phyloP scores from a whole-genome alignment of 92 coral and sea anemone species.

The Epizoanthus rinbou region DNA sequence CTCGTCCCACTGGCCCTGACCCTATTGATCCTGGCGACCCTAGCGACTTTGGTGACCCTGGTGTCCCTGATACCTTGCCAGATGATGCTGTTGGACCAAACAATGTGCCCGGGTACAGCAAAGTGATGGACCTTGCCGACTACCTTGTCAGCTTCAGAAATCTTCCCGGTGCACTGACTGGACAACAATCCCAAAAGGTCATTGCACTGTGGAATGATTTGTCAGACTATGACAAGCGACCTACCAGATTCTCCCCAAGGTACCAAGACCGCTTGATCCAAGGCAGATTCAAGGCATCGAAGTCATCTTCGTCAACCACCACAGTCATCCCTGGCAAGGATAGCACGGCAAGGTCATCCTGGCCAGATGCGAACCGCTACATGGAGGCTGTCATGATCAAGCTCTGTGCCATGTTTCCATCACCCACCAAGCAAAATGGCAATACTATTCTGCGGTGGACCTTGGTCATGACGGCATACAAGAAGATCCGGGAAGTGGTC shows the following conservation, averaged over 20 bases:
- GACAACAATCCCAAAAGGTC: conserved; percentile 46
- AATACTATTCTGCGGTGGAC: conserved; percentile 54
- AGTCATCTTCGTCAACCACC: conserved; percentile 18
- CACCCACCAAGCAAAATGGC: conserved; percentile 42
- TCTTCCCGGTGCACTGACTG: conserved; percentile 37
- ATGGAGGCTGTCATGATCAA: conserved; percentile 31
- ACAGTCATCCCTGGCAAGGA: conserved; percentile 52
- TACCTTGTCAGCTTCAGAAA: conserved; percentile 48
- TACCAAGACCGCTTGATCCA: conserved; percentile 34
- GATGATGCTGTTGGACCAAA: conserved; percentile 60
- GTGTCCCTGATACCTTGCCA: neutral
- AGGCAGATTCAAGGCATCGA: conserved; percentile 60
- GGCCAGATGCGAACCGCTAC: conserved; percentile 39
- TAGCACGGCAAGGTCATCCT: conserved; percentile 49
- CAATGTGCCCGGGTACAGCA: conserved; percentile 51
- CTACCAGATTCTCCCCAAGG: conserved; percentile 54
- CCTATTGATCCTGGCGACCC: neutral
- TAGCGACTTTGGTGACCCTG: too few relatives aligned
- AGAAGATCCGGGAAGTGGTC: conserved; percentile 42
- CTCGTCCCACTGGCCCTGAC: neutral
- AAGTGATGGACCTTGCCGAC: conserved; percentile 54
- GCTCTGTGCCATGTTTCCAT: conserved; percentile 13
- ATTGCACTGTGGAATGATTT: conserved; percentile 50
- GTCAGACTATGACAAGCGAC: conserved; percentile 51
- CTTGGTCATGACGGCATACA: conserved; percentile 44